These are phyloP conservation scores for Morus bassanus DNA, from an alignment of 2,797 vertebrate genomes.

Conservation along the genomic window DNA sequence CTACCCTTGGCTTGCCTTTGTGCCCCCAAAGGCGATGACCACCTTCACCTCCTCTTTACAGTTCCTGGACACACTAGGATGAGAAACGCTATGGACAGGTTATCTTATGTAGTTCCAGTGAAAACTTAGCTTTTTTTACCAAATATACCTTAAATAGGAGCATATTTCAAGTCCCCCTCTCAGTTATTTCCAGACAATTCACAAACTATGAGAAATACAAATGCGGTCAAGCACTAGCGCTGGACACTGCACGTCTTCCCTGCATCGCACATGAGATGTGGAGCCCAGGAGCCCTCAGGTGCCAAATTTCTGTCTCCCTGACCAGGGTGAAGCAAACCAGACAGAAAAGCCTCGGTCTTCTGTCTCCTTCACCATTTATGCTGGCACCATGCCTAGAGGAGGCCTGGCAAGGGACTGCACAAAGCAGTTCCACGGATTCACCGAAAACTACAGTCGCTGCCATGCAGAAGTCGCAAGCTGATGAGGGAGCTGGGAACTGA, in stretches of 20 bases:
- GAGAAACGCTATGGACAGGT: not conserved
- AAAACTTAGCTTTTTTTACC: not conserved
- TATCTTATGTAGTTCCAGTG: rapidly evolving
- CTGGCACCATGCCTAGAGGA: not conserved
- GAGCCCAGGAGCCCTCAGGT: not conserved
- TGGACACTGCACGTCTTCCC: not conserved
- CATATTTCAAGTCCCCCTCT: not conserved
- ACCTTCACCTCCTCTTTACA: not conserved
- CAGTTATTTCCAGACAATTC: not conserved
- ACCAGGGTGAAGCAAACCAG: not conserved
- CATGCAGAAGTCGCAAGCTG: not conserved
- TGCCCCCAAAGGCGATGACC: not conserved
- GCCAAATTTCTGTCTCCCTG: not conserved
- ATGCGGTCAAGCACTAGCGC: rapidly evolving
- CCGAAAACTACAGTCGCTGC: rapidly evolving
- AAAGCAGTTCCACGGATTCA: not conserved
- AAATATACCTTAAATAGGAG: not conserved
- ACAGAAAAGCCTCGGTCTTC: not conserved
- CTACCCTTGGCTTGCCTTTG: not conserved
- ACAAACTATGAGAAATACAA: not conserved
- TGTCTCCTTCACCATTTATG: not conserved
- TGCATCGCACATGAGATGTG: rapidly evolving
- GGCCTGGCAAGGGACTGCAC: not conserved
- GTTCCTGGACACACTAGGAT: not conserved
- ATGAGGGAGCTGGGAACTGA: not conserved